phyloP scores from a whole-genome alignment of 64 coral and sea anemone species.

The Porites australiensis region DNA sequence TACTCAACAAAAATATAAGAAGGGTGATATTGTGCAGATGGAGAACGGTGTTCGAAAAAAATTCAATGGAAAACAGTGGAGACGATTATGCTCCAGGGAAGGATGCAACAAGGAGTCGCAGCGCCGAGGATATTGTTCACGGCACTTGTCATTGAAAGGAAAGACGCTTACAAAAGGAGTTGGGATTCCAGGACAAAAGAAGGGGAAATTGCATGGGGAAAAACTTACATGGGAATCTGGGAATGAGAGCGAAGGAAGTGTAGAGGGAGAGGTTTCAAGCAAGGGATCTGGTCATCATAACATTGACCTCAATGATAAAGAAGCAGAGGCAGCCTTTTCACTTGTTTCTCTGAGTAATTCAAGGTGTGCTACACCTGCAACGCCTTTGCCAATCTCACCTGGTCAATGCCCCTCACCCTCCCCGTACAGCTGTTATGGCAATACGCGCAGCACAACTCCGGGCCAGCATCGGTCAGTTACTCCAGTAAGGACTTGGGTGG shows the following conservation, averaged over 20 bases:
- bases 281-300: constrained; percentile 23
- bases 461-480: constrained; percentile 52
- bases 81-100: constrained; percentile 92
- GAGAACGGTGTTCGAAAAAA: constrained; percentile 97
- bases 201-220: constrained; percentile 77
- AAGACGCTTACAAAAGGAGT: constrained; percentile 71
- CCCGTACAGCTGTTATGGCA: constrained; percentile 48
- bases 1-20: constrained; percentile 99
- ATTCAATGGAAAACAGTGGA: constrained; percentile 99
- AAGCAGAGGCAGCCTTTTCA: constrained; percentile 90
- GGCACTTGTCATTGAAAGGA: constrained; percentile 96
- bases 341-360: constrained; percentile 93
- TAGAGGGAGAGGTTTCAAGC: constrained; percentile 84
- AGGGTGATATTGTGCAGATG: constrained; percentile 96
- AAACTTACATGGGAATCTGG: constrained; percentile 95
- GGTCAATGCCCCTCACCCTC: constrained; percentile 82
- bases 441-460: constrained; percentile 34
- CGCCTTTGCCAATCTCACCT: constrained; percentile 91
- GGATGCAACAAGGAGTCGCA: constrained; percentile 97
- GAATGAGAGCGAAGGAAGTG: constrained; percentile 95
- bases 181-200: constrained; percentile 89
- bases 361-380: constrained; percentile 84
- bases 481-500: constrained; percentile 59
- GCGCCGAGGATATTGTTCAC: constrained; percentile 91
- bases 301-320: constrained; percentile 81